Percentiles rank a stretch among this genome's conserved stretches.
These are phyloP conservation scores for Drosophila prosaltans DNA, from an alignment of 1,140 invertebrate genomes.

Conservation along the genomic window DNA sequence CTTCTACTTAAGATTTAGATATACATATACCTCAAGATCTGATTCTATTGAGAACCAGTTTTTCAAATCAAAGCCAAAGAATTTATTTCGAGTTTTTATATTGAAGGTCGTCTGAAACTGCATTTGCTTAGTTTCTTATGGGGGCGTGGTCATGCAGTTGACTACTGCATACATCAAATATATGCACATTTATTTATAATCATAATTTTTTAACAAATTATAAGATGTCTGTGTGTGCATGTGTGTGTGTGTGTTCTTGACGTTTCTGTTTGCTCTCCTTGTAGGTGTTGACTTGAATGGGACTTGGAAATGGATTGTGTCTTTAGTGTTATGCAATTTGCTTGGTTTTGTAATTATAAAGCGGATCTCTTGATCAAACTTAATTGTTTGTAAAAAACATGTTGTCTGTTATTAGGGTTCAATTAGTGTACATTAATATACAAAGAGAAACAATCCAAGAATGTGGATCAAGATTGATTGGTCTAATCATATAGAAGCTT, in stretches of 20 bases:
- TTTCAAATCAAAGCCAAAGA: conserved; percentile 41
- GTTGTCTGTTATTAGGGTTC: conserved; percentile 51
- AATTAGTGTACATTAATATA: conserved; percentile 64
- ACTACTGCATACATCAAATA: conserved; percentile 23
- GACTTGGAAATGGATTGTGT: conserved; percentile 47
- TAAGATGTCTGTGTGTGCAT: conserved; percentile 13
- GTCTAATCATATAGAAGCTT: conserved; percentile 38
- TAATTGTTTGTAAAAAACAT: conserved; percentile 47
- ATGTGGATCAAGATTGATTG: conserved; percentile 31
- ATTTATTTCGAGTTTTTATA: conserved; percentile 37
- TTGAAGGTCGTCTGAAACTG: conserved; percentile 62
- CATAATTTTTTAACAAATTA: conserved; percentile 60
- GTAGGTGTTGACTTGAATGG: conserved; percentile 57
- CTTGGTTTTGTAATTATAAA: conserved; percentile 51
- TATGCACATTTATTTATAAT: conserved; percentile 24
- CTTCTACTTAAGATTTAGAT: conserved; percentile 48
- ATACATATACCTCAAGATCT: conserved; percentile 31
- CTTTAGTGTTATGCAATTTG: conserved; percentile 55
- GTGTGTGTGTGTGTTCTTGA: conserved; percentile 19
- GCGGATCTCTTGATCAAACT: conserved; percentile 65
- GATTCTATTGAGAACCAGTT: conserved; percentile 59
- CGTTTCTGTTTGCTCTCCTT: conserved; percentile 14
- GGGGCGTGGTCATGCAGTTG: conserved; percentile 44
- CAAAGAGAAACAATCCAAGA: conserved; percentile 35
- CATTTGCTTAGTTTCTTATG: conserved; percentile 26